Evolutionary conservation across 2,113 vertebrate genomes (phyloP), one percentile per base, ranked within the genome.

Genomic region (Polypterus bichir): DNA sequence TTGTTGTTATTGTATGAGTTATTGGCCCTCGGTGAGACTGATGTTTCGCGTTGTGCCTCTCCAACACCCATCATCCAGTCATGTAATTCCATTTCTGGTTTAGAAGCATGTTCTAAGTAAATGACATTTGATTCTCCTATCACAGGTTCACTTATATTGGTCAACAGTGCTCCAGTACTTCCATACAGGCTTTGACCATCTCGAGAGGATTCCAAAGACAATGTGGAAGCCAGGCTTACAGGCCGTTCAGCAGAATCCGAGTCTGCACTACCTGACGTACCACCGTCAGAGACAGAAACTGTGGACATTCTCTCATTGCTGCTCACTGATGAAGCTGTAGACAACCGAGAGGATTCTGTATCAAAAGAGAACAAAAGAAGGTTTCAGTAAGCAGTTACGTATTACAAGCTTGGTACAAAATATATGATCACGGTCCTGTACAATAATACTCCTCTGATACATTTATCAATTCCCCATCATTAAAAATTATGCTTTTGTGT

Each of bases 181-280:
- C 83, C 86, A 62, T 84, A 89, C 71, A 91, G 84, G 77, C 82
- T 68, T 1, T 6, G 71, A 61, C 79, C 61, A 3, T 88, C 86
- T 3, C 80, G 75, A 3, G 86, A 88, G 1, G 91, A 92, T 45
- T 79, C 80, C 0, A 89, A 92, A 4, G 88, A 89, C 57, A 86
- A 74, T 49, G 83, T 83, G 1, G 72, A 86, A 62, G 81, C 76
- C 7, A 81, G 64, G 70, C 85, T 92, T 71, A 83, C 71, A 0
- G 90, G 88, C 45, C 85, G 84, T 51, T 86, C 80, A 5, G 83
- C 76, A 46, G 85, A 83, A 61, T 74, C 70, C 4, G 70, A 75
- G 59, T 85, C 82, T 44, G 65, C 69, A 1, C 58, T 73, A 7
- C 83, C 48, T 1, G 74, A 80, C 5, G 73, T 51, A 8, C 79